These are phyloP conservation scores for Seladonia tumulorum DNA, from an alignment of 2,888 invertebrate species.

Conservation along the genomic window DNA sequence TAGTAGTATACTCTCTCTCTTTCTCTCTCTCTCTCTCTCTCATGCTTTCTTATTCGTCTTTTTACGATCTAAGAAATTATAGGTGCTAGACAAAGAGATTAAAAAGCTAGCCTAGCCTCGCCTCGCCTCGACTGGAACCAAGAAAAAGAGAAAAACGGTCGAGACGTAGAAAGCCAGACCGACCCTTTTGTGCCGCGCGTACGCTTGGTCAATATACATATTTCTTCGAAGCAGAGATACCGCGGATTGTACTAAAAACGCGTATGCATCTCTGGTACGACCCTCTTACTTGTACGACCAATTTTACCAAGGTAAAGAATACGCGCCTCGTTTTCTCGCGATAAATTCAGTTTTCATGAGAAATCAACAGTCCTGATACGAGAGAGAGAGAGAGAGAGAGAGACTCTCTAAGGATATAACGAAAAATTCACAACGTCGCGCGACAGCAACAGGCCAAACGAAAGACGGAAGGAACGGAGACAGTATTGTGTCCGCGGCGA, in stretches of 20 bases:
- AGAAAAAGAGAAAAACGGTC: background rate
- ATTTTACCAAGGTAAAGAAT: no score
- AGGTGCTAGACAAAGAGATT: background rate
- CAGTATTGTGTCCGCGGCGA: constrained; percentile 2
- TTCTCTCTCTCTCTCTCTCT: background rate
- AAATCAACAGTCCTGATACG: no score
- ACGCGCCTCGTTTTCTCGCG: background rate
- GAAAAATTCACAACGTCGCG: background rate
- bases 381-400: background rate
- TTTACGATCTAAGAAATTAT: background rate
- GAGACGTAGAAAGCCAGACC: background rate
- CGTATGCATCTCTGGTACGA: background rate
- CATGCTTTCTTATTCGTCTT: background rate
- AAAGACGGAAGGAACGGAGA: constrained; percentile 15
- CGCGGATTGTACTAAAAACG: background rate
- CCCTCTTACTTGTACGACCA: background rate
- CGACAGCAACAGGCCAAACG: background rate
- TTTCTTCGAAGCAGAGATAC: background rate
- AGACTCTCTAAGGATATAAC: background rate
- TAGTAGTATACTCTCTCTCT: background rate
- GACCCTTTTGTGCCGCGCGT: background rate
- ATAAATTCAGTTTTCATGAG: background rate
- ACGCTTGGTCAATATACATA: background rate
- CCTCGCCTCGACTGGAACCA: background rate
- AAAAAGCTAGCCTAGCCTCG: background rate